These are phyloP conservation scores for Sebastes minor DNA, from an alignment of 2,797 vertebrate genomes.

Conservation along the genomic window DNA sequence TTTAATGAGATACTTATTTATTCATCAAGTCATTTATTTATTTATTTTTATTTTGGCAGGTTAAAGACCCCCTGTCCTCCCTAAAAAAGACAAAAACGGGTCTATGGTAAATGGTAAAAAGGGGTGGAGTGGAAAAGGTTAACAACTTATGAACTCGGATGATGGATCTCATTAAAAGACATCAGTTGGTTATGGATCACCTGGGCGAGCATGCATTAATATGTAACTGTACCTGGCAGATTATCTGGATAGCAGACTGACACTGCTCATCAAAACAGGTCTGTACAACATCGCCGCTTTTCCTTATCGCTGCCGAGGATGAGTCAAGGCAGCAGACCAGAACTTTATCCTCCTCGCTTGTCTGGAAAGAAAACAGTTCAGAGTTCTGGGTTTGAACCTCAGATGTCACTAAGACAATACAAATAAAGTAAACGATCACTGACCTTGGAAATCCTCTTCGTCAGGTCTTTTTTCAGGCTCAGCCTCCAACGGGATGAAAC, in stretches of 20 bases:
- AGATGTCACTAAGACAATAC: neutral
- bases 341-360: slow-evolving; percentile 46
- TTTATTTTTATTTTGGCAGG: too few species aligned
- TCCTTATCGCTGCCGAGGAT: neutral
- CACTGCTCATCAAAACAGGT: slow-evolving; percentile 68
- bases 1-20: too few species aligned
- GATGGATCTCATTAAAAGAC: neutral
- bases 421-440: neutral
- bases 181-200: neutral
- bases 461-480: slow-evolving; percentile 64
- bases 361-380: slow-evolving; percentile 44
- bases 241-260: slow-evolving; percentile 48
- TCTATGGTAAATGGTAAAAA: too few species aligned
- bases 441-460: slow-evolving; percentile 72
- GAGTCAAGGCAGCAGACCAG: slow-evolving; percentile 55
- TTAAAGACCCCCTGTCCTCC: accelerated
- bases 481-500: slow-evolving; percentile 61
- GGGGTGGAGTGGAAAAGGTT: too few species aligned
- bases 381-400: neutral
- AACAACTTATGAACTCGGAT: too few species aligned
- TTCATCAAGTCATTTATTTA: too few species aligned
- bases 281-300: slow-evolving; percentile 45
- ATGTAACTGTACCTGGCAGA: slow-evolving; percentile 69
- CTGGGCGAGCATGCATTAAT: neutral
- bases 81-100: too few species aligned